phyloP scores from a whole-genome alignment of 2,797 vertebrate genomes.

The Smutsia temminckii region DNA sequence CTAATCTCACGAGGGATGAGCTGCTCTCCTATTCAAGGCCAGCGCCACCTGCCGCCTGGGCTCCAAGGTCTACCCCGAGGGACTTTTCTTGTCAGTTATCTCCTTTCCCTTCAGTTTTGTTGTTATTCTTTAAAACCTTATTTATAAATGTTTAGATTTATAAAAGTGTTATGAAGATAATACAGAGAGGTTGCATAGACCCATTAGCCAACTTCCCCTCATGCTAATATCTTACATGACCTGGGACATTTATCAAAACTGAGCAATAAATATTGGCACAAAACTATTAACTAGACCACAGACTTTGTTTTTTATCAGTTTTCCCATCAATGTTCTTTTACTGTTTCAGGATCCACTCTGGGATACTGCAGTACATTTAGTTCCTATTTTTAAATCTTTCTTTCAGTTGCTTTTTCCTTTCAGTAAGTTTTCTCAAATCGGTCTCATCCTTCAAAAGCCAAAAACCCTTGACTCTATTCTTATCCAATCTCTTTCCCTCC shows the following conservation, averaged over 20 bases:
- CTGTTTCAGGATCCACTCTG: neutral
- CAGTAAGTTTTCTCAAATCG: neutral
- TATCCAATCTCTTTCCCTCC: neutral
- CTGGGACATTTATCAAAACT: neutral
- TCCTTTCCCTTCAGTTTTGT: neutral
- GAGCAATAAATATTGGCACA: neutral
- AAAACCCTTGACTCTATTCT: neutral
- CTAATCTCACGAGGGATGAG: neutral
- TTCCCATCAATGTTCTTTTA: neutral
- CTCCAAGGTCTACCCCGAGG: neutral
- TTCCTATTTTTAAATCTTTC: neutral
- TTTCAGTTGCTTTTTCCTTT: neutral
- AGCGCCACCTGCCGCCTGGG: neutral
- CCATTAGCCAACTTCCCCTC: neutral
- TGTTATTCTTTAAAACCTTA: neutral
- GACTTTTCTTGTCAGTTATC: neutral
- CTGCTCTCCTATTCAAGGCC: neutral
- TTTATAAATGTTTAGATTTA: slow-evolving; percentile 8
- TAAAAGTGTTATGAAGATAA: neutral
- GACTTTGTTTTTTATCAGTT: neutral
- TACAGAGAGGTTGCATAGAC: neutral
- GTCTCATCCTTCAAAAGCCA: neutral
- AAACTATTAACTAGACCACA: neutral
- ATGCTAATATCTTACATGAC: neutral
- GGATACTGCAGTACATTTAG: neutral